Percentiles rank a stretch among this genome's conserved stretches.
Conservation (phyloP, 2,888 invertebrate genomes). For the Himalopsyche japonica region DNA sequence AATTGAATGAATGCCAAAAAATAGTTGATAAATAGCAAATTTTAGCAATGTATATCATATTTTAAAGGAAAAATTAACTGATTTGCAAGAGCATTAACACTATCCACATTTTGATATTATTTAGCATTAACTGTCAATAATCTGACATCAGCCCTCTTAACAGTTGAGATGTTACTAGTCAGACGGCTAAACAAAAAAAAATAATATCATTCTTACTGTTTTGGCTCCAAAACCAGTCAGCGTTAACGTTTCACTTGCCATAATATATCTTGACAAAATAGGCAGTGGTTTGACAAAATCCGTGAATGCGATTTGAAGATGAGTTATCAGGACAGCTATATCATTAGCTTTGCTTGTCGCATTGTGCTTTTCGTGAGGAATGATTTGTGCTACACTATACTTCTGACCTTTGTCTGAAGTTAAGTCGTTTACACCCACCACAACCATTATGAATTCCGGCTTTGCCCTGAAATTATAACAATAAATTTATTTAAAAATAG, state of each 20-base stretch:
- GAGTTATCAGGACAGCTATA: constrained; percentile 28
- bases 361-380: constrained; percentile 21
- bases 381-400: constrained; percentile 23
- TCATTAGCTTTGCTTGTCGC: constrained; percentile 28
- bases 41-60: too few relatives aligned
- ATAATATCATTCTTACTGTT: constrained; percentile 14
- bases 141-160: too few relatives aligned
- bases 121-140: too few relatives aligned
- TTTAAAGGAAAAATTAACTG: too few relatives aligned
- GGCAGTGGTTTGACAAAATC: constrained; percentile 3
- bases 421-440: constrained; percentile 25
- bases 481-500: neutral
- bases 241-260: neutral
- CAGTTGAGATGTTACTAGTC: too few relatives aligned
- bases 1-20: too few relatives aligned
- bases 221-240: constrained; percentile 32
- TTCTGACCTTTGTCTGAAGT: constrained; percentile 2
- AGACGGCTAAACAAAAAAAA: too few relatives aligned
- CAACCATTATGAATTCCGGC: constrained; percentile 14
- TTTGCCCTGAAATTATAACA: neutral
- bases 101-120: too few relatives aligned
- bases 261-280: constrained; percentile 5
- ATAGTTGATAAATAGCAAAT: too few relatives aligned
- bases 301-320: neutral
- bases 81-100: too few relatives aligned